phyloP scores from a whole-genome alignment of 35 echinoderm and acorn worm species.

The Apostichopus californicus region DNA sequence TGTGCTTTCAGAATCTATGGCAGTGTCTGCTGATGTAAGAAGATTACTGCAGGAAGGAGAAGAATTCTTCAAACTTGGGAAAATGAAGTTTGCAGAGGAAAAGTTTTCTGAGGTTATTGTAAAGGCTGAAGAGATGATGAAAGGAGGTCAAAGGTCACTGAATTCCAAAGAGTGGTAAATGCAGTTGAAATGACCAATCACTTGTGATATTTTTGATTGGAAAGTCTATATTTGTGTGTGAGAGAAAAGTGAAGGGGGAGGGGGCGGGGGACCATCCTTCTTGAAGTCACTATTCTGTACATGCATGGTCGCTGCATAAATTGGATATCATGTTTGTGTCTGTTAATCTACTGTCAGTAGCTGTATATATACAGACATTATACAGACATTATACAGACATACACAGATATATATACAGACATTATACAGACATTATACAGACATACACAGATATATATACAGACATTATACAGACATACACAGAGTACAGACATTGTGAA shows the following conservation, averaged over 20 bases:
- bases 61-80: slow-evolving; percentile 30
- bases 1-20: background rate
- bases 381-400: no score
- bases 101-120: slow-evolving; percentile 11
- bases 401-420: no score
- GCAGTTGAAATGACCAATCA: no score
- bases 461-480: no score
- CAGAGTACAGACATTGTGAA: no score
- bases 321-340: background rate
- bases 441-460: no score
- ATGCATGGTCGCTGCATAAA: background rate
- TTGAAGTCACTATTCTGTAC: background rate
- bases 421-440: no score
- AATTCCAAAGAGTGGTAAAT: slow-evolving; percentile 10
- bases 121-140: background rate
- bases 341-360: no score
- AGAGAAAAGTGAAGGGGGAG: no score
- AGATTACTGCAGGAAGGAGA: background rate
- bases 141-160: background rate
- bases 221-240: no score
- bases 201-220: background rate
- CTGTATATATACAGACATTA: no score
- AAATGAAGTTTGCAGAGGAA: slow-evolving; percentile 26
- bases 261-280: background rate
- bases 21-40: background rate